phyloP scores from a whole-genome alignment of 2,113 vertebrate species.

The Pedionomus torquatus region DNA sequence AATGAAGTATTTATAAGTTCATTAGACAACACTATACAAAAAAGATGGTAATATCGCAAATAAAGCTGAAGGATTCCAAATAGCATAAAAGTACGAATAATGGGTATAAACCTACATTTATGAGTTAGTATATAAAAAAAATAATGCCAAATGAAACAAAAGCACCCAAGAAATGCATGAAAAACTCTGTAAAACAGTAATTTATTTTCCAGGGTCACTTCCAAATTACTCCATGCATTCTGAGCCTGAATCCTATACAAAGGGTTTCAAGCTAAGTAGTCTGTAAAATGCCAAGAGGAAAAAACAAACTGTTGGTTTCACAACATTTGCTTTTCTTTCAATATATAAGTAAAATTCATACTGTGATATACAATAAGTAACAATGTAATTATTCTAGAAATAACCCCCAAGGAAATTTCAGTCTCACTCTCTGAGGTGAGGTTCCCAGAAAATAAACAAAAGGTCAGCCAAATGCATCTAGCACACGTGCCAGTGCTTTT shows the following conservation, averaged over 20 bases:
- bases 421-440: background rate
- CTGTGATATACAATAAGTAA: background rate
- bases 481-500: background rate
- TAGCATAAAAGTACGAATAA: conserved; percentile 14
- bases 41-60: conserved; percentile 19
- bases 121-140: background rate
- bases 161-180: background rate
- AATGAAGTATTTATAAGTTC: conserved; percentile 65
- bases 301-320: background rate
- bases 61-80: conserved; percentile 29
- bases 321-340: background rate
- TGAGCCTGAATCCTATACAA: background rate
- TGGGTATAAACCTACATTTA: background rate
- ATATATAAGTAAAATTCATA: background rate
- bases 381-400: background rate
- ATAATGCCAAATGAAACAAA: background rate
- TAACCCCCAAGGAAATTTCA: background rate
- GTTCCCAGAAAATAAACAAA: background rate
- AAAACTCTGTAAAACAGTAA: background rate
- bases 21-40: conserved; percentile 43
- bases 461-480: background rate
- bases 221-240: background rate
- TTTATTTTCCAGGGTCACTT: conserved; percentile 16
- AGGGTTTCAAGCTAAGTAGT: background rate
- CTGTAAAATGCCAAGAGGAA: background rate